Evolutionary conservation across 2,888 invertebrate species (phyloP).

Genomic region (Pollenia labialis): DNA sequence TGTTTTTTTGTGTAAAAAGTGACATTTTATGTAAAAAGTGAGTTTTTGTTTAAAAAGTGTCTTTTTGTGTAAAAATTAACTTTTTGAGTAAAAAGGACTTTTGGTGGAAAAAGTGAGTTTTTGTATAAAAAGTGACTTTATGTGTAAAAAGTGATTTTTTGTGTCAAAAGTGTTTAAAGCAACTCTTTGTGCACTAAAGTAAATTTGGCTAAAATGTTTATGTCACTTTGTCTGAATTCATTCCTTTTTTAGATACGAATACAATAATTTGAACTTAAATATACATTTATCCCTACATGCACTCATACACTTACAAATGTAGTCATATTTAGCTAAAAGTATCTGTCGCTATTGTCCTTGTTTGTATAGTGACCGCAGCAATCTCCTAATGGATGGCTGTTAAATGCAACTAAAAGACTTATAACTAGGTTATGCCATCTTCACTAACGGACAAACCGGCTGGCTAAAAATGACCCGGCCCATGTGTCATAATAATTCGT

Average conservation of each 20-base stretch:
- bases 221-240: neutral
- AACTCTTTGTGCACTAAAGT: neutral
- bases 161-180: too few relatives aligned
- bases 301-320: neutral
- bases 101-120: too few relatives aligned
- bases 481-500: slow-evolving; percentile 31
- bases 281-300: neutral
- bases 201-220: neutral
- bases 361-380: slow-evolving; percentile 5
- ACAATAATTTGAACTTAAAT: slow-evolving; percentile 13
- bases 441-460: neutral
- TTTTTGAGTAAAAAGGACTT: too few relatives aligned
- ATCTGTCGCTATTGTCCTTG: slow-evolving; percentile 32
- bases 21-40: too few relatives aligned
- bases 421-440: slow-evolving; percentile 43
- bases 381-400: slow-evolving; percentile 4
- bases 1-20: too few relatives aligned
- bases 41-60: too few relatives aligned
- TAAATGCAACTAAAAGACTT: slow-evolving; percentile 21
- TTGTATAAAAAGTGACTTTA: too few relatives aligned
- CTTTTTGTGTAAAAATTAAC: too few relatives aligned
- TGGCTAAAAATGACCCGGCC: slow-evolving; percentile 19
- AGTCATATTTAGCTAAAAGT: slow-evolving; percentile 12
- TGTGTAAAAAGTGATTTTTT: too few relatives aligned
- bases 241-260: neutral